Percentiles rank a stretch among this genome's conserved stretches.
Evolutionary conservation across 2,797 vertebrate species (phyloP).

Genomic region (Lerista edwardsae): DNA sequence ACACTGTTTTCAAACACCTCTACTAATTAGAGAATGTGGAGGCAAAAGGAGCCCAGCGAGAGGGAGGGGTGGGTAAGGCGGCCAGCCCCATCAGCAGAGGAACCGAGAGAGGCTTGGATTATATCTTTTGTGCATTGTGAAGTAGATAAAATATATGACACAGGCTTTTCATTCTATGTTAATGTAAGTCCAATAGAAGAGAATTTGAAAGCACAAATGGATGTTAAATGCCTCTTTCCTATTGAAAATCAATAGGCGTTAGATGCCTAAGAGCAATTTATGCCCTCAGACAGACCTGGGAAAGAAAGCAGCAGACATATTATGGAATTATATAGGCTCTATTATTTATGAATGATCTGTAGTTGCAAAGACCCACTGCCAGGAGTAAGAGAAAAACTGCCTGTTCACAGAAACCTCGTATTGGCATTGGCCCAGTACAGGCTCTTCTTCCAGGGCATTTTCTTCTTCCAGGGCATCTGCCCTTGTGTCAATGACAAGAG

Average conservation of each 20-base stretch:
- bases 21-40: no score
- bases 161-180: not conserved
- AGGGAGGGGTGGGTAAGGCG: no score
- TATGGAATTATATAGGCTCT: not conserved
- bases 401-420: not conserved
- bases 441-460: not conserved
- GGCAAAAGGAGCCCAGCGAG: no score
- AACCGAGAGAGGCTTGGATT: not conserved
- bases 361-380: not conserved
- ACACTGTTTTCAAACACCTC: no score
- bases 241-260: constrained; percentile 10
- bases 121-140: not conserved
- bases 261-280: not conserved
- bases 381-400: no score
- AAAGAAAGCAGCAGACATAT: not conserved
- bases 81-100: no score
- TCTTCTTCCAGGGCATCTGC: no score
- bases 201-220: not conserved
- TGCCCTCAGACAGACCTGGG: not conserved
- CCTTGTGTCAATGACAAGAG: not conserved
- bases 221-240: not conserved
- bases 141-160: not conserved
- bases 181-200: not conserved
- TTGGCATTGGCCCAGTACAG: not conserved
- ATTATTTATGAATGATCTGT: constrained; percentile 7